A percentile compares a stretch with the other conserved stretches of the same genome.
phyloP scores from a whole-genome alignment of 1,140 invertebrate genomes.

The Sitophilus oryzae region DNA sequence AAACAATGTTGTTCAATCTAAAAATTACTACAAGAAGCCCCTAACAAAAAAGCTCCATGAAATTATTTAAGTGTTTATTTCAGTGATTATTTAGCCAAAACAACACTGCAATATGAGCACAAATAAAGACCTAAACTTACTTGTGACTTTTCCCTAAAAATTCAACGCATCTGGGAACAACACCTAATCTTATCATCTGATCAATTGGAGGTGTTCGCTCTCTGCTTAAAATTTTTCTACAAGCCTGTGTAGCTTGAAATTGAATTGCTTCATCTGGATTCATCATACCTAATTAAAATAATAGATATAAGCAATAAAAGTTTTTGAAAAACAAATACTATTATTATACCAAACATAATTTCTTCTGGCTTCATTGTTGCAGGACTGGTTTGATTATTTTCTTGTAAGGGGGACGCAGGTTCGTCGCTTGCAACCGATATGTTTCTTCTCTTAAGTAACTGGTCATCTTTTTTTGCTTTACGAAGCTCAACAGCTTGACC shows the following conservation, averaged over 20 bases:
- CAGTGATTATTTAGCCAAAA: too few relatives aligned
- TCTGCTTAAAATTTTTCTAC: constrained; percentile 83
- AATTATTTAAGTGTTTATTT: too few relatives aligned
- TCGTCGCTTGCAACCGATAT: constrained; percentile 48
- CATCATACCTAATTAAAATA: constrained; percentile 49
- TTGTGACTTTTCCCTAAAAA: constrained; percentile 66
- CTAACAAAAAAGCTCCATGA: too few relatives aligned
- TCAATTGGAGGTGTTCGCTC: constrained; percentile 94
- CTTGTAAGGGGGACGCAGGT: constrained; percentile 50
- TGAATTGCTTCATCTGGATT: constrained; percentile 56
- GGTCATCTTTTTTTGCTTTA: constrained; percentile 92
- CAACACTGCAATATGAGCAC: constrained; percentile 6
- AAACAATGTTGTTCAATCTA: too few relatives aligned
- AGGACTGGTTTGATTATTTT: constrained; percentile 47
- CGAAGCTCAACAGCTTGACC: constrained; percentile 85
- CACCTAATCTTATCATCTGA: constrained; percentile 76
- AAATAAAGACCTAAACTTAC: constrained; percentile 50
- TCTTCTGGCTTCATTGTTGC: constrained; percentile 52
- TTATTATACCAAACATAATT: constrained; percentile 51
- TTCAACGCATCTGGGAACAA: constrained; percentile 79
- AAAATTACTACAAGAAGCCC: too few relatives aligned
- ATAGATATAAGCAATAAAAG: too few relatives aligned
- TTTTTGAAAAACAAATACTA: not conserved
- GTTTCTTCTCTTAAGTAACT: constrained; percentile 87
- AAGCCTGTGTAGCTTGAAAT: constrained; percentile 64